phyloP scores from a whole-genome alignment of 64 coral and sea anemone genomes.

The Dendronephthya gigantea region DNA sequence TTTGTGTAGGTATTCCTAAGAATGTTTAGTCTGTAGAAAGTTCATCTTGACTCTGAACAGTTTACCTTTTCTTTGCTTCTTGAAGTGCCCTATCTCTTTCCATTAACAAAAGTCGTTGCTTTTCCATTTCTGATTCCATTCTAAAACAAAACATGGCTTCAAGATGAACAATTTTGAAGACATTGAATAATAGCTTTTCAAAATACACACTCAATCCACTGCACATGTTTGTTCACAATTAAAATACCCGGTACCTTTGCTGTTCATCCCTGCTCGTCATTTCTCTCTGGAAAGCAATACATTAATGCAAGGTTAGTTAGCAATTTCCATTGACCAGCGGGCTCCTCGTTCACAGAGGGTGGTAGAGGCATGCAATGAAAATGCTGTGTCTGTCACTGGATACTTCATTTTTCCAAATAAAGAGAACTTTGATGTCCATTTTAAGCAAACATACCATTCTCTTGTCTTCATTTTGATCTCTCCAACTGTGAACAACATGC shows the following conservation, averaged over 20 bases:
- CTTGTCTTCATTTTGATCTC: constrained; percentile 62
- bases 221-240: too few species aligned
- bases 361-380: too few species aligned
- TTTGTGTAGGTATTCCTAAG: too few species aligned
- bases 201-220: too few species aligned
- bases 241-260: too few species aligned
- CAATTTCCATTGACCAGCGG: too few species aligned
- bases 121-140: constrained; percentile 58
- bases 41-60: neutral
- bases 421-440: too few species aligned
- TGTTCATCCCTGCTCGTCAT: neutral
- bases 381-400: too few species aligned
- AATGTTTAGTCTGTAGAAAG: neutral
- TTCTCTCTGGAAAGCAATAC: neutral
- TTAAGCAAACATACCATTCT: constrained; percentile 42
- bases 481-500: constrained; percentile 85
- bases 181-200: too few species aligned
- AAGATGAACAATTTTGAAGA: too few species aligned
- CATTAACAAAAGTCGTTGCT: constrained; percentile 32
- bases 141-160: constrained; percentile 15
- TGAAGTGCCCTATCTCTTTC: constrained; percentile 46
- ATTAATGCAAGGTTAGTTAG: neutral
- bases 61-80: constrained; percentile 52
- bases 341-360: neutral
- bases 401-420: too few species aligned